phyloP scores from a whole-genome alignment of 2,113 vertebrate genomes.

The Psilopsiagon aurifrons region DNA sequence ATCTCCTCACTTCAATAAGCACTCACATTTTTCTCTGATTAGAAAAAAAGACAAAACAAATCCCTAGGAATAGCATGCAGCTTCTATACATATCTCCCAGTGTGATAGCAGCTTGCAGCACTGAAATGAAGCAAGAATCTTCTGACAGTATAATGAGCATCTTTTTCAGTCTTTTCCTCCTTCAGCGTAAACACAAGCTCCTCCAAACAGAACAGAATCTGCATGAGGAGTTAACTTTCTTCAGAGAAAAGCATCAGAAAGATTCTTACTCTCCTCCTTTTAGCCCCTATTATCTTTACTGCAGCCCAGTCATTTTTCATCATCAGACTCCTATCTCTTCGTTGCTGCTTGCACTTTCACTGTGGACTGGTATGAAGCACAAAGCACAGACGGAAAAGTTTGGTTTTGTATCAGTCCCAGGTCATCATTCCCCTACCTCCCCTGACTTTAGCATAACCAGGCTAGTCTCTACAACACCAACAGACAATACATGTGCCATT shows the following conservation, averaged over 20 bases:
- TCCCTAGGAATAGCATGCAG: slow-evolving; percentile 35
- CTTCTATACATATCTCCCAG: slow-evolving; percentile 54
- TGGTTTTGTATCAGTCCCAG: background rate
- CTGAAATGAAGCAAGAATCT: slow-evolving; percentile 49
- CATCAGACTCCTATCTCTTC: background rate
- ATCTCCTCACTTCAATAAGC: background rate
- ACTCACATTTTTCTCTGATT: slow-evolving; percentile 43
- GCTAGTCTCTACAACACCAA: background rate
- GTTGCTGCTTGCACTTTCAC: background rate
- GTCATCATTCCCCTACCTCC: background rate
- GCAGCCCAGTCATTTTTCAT: background rate
- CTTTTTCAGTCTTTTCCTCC: slow-evolving; percentile 27
- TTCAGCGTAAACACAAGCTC: slow-evolving; percentile 20
- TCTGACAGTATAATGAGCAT: slow-evolving; percentile 61
- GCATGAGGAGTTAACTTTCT: background rate
- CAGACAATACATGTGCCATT: background rate
- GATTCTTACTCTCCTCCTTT: background rate
- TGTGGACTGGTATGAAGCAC: background rate
- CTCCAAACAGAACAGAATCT: background rate
- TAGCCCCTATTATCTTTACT: background rate
- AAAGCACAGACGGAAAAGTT: background rate
- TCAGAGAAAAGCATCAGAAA: background rate
- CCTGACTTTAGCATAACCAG: background rate
- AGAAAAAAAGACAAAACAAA: slow-evolving; percentile 24
- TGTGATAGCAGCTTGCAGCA: background rate